These are phyloP conservation scores for Polyploca ridens DNA, from an alignment of 2,888 invertebrate species.

Conservation along the genomic window DNA sequence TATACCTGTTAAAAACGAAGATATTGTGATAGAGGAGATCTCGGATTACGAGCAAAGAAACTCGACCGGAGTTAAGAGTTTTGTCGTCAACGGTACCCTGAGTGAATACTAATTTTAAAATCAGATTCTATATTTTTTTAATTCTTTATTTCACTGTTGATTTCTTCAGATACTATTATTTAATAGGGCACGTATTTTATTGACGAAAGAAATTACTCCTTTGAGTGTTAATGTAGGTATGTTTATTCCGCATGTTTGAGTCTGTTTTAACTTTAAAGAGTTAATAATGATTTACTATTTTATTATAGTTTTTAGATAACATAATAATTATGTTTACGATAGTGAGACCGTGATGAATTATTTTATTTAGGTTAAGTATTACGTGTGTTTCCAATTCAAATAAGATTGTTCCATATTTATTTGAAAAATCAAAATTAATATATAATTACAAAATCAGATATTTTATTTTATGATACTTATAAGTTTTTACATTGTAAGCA, in stretches of 20 bases:
- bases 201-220: slow-evolving; percentile 64
- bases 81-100: slow-evolving; percentile 65
- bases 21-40: slow-evolving; percentile 71
- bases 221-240: slow-evolving; percentile 29
- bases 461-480: slow-evolving; percentile 49
- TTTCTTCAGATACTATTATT: slow-evolving; percentile 19
- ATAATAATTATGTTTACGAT: slow-evolving; percentile 43
- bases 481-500: slow-evolving; percentile 60
- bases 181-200: slow-evolving; percentile 40
- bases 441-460: slow-evolving; percentile 53
- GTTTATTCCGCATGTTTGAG: slow-evolving; percentile 20
- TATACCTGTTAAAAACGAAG: slow-evolving; percentile 71
- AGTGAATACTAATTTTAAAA: slow-evolving; percentile 52
- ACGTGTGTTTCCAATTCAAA: slow-evolving; percentile 42
- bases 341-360: slow-evolving; percentile 63
- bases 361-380: slow-evolving; percentile 64
- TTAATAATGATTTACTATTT: neutral
- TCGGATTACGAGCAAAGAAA: slow-evolving; percentile 70
- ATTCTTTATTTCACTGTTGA: slow-evolving; percentile 17
- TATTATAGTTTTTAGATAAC: slow-evolving; percentile 29
- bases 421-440: slow-evolving; percentile 65
- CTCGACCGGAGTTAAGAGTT: slow-evolving; percentile 70
- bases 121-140: slow-evolving; percentile 18
- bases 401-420: slow-evolving; percentile 59
- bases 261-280: neutral